Base-by-base conservation (phyloP, 2,888 invertebrate genomes). In the Andrena trimmerana region DNA sequence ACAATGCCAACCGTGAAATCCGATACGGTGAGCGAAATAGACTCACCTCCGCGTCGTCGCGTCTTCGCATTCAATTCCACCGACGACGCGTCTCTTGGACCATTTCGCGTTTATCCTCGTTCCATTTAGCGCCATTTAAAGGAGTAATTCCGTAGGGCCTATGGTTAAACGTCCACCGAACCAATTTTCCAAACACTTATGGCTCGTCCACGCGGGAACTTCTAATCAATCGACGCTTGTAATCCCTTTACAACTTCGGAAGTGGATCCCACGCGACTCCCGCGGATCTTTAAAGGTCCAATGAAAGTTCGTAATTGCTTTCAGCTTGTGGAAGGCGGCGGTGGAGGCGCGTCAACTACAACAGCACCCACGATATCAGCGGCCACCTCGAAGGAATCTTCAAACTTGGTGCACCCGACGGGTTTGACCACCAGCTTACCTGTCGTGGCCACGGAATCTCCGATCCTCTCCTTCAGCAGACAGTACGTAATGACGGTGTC, bases 401-500 rank as follows among this genome's bases (percentile, higher is more conserved):
- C 86, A 42, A 81, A 78, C 77, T 57, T 79, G 72, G 75, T 54
- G 65, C 71, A 81, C 59, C 59, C 81, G 65, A 70, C 77, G 65
- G 72, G 50, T 60, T 54, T 84, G 77, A 74, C 84, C 60, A 86
- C 84, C 24, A 82, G 79, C 72, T 74, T 83, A 50, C 73, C 84
- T 74, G 72, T 74, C 73, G 69, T 71, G 59, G 54, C 66, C 68
- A 88, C 85, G 24, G 70, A 77, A 77, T 50, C 81, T 24, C 81
- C 86, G 31, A 81, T 85, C 66, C 31, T 85, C 29, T 73, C 82
- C 65, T 84, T 79, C 57, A 66, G 36, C 20, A 73, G 76, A 79
- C 90, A 89, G 90, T 90, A 89, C 69, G 90, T 87, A 89, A 89
- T 80, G 59, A 65, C 75, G 67, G 24, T 80, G 84, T 83, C 78